Evolutionary conservation across 2,797 vertebrate genomes (phyloP).

Genomic region (Pogonophryne albipinna): DNA sequence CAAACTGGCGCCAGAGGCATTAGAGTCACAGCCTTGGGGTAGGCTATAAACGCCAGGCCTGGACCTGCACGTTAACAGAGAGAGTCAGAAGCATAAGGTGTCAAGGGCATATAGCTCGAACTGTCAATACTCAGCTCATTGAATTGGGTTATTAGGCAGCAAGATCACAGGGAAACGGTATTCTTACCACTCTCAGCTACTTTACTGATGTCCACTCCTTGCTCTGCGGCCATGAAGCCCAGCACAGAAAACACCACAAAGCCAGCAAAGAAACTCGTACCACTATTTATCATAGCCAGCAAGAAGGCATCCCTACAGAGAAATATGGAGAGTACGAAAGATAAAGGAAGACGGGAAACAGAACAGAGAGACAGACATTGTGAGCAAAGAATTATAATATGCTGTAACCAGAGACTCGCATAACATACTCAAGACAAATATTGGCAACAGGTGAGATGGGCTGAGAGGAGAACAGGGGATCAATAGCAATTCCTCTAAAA

Average conservation of each 20-base stretch:
- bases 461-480: slow-evolving; percentile 51
- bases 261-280: slow-evolving; percentile 89
- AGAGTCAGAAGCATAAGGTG: slow-evolving; percentile 29
- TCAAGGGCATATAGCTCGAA: not conserved
- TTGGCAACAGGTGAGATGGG: slow-evolving; percentile 30
- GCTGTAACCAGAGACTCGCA: slow-evolving; percentile 44
- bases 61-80: slow-evolving; percentile 81
- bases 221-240: slow-evolving; percentile 90
- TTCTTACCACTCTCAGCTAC: slow-evolving; percentile 89
- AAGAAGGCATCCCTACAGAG: slow-evolving; percentile 85
- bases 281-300: slow-evolving; percentile 88
- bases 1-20: slow-evolving; percentile 90
- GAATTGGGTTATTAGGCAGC: not conserved
- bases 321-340: slow-evolving; percentile 20
- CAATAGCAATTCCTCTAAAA: slow-evolving; percentile 70
- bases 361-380: slow-evolving; percentile 17
- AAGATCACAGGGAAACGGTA: not conserved
- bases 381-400: slow-evolving; percentile 28
- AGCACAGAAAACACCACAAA: slow-evolving; percentile 90
- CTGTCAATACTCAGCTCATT: slow-evolving; percentile 10
- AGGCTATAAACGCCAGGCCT: slow-evolving; percentile 89
- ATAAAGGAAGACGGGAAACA: slow-evolving; percentile 4
- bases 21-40: slow-evolving; percentile 90
- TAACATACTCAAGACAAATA: slow-evolving; percentile 46
- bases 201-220: slow-evolving; percentile 89